These are phyloP conservation scores for Acholoe squamosa DNA, from an alignment of 2,888 invertebrate genomes.

Conservation along the genomic window DNA sequence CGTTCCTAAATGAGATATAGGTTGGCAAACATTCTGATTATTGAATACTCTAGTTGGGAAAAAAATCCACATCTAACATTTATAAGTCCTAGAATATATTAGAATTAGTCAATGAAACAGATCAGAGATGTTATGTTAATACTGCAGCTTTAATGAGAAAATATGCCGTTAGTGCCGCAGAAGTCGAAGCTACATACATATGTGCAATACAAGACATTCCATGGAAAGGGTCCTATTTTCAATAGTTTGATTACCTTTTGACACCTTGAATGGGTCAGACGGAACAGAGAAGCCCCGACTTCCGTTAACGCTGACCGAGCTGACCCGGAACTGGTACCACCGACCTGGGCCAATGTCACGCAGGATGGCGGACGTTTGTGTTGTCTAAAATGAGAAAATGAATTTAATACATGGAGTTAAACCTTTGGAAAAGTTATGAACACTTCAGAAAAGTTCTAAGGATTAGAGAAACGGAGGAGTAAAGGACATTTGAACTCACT, in stretches of 20 bases:
- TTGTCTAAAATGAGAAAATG: conserved; percentile 67
- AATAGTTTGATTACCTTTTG: conserved; percentile 71
- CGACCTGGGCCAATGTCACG: conserved; percentile 74
- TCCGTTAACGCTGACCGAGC: conserved; percentile 79
- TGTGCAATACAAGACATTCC: background rate
- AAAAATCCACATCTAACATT: too few species aligned
- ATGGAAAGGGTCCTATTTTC: background rate
- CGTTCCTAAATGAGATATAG: too few species aligned
- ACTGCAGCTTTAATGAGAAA: too few species aligned
- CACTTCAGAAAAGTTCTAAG: too few species aligned
- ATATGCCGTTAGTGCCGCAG: too few species aligned
- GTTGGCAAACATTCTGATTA: too few species aligned
- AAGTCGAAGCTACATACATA: background rate
- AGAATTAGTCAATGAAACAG: too few species aligned
- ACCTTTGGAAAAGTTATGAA: background rate
- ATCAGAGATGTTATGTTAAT: too few species aligned
- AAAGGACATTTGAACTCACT: too few species aligned
- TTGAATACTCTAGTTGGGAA: too few species aligned
- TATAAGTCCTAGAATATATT: too few species aligned
- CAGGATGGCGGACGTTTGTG: conserved; percentile 68
- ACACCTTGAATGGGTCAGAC: conserved; percentile 73
- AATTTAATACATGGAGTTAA: background rate
- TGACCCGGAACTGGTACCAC: conserved; percentile 81
- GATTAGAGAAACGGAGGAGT: too few species aligned
- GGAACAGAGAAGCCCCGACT: conserved; percentile 79